Evolutionary conservation across 2,888 invertebrate genomes (phyloP).

Genomic region (Furcula furcula): DNA sequence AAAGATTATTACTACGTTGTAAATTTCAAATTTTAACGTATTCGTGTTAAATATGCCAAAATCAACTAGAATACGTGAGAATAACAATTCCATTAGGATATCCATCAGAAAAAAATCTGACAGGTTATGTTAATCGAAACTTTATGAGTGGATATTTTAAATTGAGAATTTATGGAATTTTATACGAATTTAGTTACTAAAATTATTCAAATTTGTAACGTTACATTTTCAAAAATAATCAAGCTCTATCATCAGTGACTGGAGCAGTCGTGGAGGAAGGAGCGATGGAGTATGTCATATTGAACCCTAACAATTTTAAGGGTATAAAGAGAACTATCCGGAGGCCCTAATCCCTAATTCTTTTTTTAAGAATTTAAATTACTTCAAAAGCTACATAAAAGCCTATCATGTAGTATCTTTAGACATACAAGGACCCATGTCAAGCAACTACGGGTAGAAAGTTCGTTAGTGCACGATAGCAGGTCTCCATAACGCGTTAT

Average conservation of each 20-base stretch:
- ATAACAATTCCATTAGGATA: slow-evolving; percentile 40
- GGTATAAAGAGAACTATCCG: too few species aligned
- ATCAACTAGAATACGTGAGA: slow-evolving; percentile 24
- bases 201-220: too few species aligned
- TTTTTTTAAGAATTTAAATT: too few species aligned
- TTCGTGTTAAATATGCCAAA: slow-evolving; percentile 52
- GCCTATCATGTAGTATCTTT: background rate
- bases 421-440: background rate
- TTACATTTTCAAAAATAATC: too few species aligned
- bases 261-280: too few species aligned
- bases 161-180: too few species aligned
- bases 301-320: too few species aligned
- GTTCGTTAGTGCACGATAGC: slow-evolving; percentile 67
- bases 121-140: slow-evolving; percentile 48
- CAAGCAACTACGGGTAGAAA: slow-evolving; percentile 43
- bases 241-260: too few species aligned
- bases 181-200: too few species aligned
- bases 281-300: background rate
- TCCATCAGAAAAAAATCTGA: slow-evolving; percentile 28
- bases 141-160: slow-evolving; percentile 17
- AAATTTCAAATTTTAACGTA: slow-evolving; percentile 56
- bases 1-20: slow-evolving; percentile 37
- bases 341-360: too few species aligned
- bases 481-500: slow-evolving; percentile 72
- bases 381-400: background rate